These are phyloP conservation scores for Sylvicola cinctus DNA, from an alignment of 2,888 invertebrate genomes.

Conservation along the genomic window DNA sequence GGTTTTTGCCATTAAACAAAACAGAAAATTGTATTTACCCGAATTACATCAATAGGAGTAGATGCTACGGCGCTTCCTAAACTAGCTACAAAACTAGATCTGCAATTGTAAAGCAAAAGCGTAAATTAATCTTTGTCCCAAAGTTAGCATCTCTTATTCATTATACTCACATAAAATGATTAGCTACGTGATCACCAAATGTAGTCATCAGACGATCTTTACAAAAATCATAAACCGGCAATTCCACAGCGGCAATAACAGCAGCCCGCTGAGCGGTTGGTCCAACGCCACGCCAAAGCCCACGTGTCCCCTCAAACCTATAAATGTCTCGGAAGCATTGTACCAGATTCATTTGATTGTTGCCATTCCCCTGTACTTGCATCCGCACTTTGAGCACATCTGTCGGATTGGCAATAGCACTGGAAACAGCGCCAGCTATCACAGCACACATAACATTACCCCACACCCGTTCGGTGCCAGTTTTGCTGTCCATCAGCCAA, in stretches of 20 bases:
- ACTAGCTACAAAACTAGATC: slow-evolving; percentile 79
- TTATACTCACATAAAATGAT: slow-evolving; percentile 58
- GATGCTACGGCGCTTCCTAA: slow-evolving; percentile 84
- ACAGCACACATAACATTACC: slow-evolving; percentile 62
- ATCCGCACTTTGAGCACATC: slow-evolving; percentile 91
- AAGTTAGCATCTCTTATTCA: background rate
- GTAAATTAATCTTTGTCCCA: background rate
- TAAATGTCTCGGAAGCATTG: slow-evolving; percentile 71
- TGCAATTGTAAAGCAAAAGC: slow-evolving; percentile 21
- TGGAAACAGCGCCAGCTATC: slow-evolving; percentile 69
- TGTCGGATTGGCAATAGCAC: slow-evolving; percentile 90
- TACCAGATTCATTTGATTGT: slow-evolving; percentile 36
- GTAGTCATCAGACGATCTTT: slow-evolving; percentile 49
- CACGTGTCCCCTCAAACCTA: slow-evolving; percentile 59
- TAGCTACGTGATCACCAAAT: slow-evolving; percentile 59
- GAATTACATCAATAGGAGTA: slow-evolving; percentile 81
- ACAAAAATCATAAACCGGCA: slow-evolving; percentile 81
- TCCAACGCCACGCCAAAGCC: slow-evolving; percentile 82
- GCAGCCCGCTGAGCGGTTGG: slow-evolving; percentile 88
- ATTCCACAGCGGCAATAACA: slow-evolving; percentile 80
- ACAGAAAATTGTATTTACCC: slow-evolving; percentile 35
- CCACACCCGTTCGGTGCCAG: slow-evolving; percentile 32
- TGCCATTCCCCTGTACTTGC: slow-evolving; percentile 48
- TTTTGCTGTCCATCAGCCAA: slow-evolving; percentile 18
- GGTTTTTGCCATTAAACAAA: slow-evolving; percentile 1